Evolutionary conservation across 2,797 vertebrate species (phyloP), one percentile per base, ranked within the genome.

Genomic region (Tiaroga cobitis): DNA sequence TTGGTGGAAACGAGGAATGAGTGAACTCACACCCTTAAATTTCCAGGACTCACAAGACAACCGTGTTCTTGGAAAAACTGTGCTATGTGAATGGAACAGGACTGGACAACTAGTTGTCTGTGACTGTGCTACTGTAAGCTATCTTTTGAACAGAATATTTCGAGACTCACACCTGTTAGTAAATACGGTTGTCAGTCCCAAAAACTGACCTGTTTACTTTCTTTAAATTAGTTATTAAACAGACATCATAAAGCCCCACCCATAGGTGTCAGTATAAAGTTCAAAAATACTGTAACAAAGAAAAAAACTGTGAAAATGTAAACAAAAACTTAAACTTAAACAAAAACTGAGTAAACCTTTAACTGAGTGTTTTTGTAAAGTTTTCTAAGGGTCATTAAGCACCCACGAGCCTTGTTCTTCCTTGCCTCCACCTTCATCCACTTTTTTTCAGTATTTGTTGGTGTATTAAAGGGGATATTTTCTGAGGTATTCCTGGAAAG

Each of bases 381-480:
- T 70, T 70, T 46, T 81, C 51, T 73, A 61, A 34, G 10, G 39
- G 18, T 67, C 59, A 51, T 63, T 43, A 16, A 83, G 41, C 29
- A 51, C 21, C 39, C 41, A 26, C n/a, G 41, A 49, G 29, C 15
- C 26, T 46, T 74, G 81, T 82, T 82, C 34, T 72, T 41, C 0
- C 16, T 46, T 65, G 59, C 59, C 18, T 65, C 13, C 59, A 46
- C n/a, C 37, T 29, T 43, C 37, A 41, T 79, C 37, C n/a, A 43
- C 37, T 69, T 69, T 21, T 54, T 81, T 81, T 69, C 24, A 81
- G 46, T 39, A 21, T 72, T 72, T 81, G 2, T 43, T 7, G 2
- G 16, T 10, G 3, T 29, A 39, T 72, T 29, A 69, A 29, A 80
- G 6, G 8, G 13, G 21, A 34, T 19, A 1, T 59, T 56, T 43